phyloP scores from a whole-genome alignment of 2,888 invertebrate genomes.

The Leptogaster cylindrica region DNA sequence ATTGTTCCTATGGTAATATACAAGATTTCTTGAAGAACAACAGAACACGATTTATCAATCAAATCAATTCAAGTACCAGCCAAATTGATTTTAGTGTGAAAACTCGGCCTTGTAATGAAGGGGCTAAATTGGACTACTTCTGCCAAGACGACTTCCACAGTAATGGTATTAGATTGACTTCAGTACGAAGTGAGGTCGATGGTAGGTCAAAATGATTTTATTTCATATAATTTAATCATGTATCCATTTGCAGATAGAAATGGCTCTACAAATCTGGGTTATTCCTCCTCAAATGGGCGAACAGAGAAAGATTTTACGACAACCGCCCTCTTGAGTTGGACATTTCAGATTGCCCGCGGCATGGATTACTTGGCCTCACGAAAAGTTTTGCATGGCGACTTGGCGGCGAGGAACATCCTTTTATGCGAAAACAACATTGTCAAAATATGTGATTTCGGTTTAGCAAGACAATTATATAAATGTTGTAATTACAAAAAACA shows the following conservation, averaged over 20 bases:
- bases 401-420: constrained; percentile 90
- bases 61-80: constrained; percentile 73
- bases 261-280: no score
- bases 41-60: constrained; percentile 82
- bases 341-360: constrained; percentile 91
- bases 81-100: constrained; percentile 73
- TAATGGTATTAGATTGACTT: no score
- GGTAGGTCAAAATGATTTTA: no score
- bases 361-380: constrained; percentile 93
- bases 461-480: constrained; percentile 90
- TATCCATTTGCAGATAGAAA: no score
- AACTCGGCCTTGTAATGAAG: no score
- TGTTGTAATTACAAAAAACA: constrained; percentile 90
- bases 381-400: constrained; percentile 85
- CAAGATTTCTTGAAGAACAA: constrained; percentile 86
- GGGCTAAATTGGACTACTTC: no score
- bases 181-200: no score
- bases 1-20: constrained; percentile 90
- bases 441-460: constrained; percentile 96
- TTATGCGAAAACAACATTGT: constrained; percentile 89
- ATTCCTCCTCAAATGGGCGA: no score
- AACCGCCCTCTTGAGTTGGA: constrained; percentile 85
- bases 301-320: constrained; percentile 72
- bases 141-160: no score
- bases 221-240: no score